A percentile compares a stretch with the other conserved stretches of the same genome.
Evolutionary conservation across 2,797 vertebrate species (phyloP).

Genomic region (Rhincodon typus): DNA sequence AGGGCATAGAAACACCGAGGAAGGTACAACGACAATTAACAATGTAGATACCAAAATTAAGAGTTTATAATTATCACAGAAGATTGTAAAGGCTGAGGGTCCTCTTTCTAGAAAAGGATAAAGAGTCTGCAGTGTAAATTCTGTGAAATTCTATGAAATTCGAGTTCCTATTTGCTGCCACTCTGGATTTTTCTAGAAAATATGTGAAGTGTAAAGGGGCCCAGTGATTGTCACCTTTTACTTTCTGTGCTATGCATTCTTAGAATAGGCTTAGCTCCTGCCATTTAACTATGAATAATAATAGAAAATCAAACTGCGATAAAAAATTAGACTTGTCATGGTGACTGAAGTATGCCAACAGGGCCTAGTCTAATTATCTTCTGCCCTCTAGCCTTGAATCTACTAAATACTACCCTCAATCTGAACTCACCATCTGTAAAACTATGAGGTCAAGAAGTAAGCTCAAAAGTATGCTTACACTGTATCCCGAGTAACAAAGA

Average conservation of each 20-base stretch:
- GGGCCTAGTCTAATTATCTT: background rate
- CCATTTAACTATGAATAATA: background rate
- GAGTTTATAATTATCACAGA: background rate
- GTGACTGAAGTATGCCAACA: background rate
- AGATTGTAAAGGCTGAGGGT: background rate
- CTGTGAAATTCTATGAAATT: background rate
- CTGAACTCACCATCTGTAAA: background rate
- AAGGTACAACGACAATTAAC: background rate
- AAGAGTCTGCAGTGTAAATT: background rate
- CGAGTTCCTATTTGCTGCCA: background rate
- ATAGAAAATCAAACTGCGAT: background rate
- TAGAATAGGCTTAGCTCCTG: background rate
- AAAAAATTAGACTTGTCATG: background rate
- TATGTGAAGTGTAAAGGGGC: background rate
- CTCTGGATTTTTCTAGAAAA: background rate
- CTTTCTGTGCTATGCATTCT: background rate
- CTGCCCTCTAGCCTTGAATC: background rate
- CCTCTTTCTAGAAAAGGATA: background rate
- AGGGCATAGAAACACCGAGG: background rate
- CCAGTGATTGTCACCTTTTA: background rate
- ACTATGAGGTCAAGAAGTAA: background rate
- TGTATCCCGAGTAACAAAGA: constrained; percentile 86
- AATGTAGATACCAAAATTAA: background rate
- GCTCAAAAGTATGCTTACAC: constrained; percentile 62
- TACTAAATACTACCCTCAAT: background rate